Percentiles rank a stretch among this genome's conserved stretches.
Conservation (phyloP, 2,888 invertebrate species). For the Dynastes maya region DNA sequence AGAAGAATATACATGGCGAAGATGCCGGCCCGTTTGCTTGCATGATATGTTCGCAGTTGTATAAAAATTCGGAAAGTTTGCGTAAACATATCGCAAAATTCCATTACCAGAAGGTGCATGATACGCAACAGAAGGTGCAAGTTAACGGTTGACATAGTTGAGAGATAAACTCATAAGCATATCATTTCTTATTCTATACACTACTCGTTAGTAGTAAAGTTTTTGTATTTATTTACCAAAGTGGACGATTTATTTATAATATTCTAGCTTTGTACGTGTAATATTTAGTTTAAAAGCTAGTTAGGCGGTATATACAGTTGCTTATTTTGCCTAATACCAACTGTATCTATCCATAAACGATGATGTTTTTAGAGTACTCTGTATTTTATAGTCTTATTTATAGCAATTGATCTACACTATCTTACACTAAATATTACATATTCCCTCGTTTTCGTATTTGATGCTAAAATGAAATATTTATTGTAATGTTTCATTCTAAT, state of each 20-base stretch:
- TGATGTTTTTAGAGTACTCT: constrained; percentile 11
- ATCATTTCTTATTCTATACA: neutral
- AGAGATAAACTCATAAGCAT: neutral
- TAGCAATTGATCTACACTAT: neutral
- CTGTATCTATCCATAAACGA: neutral
- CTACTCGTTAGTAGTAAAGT: constrained; percentile 13
- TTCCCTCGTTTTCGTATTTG: neutral
- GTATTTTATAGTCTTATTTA: constrained; percentile 3
- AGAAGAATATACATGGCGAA: constrained; percentile 71
- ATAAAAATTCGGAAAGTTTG: constrained; percentile 71
- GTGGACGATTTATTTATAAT: constrained; percentile 29
- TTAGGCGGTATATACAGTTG: too few relatives aligned
- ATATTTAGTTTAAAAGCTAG: constrained; percentile 13
- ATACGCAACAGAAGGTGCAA: constrained; percentile 51
- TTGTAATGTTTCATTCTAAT: too few relatives aligned
- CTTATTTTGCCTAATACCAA: neutral
- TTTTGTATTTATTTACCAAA: constrained; percentile 45
- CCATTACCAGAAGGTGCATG: constrained; percentile 62
- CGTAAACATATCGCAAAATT: constrained; percentile 71
- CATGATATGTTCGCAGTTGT: constrained; percentile 69
- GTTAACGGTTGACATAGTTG: constrained; percentile 46
- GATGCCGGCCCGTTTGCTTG: constrained; percentile 71
- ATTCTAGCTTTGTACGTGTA: neutral
- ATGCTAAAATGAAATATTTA: neutral
- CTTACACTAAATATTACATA: constrained; percentile 14